A percentile compares a stretch with the other conserved stretches of the same genome.
Conservation (phyloP, 2,888 invertebrate species). For the Elegia similella region DNA sequence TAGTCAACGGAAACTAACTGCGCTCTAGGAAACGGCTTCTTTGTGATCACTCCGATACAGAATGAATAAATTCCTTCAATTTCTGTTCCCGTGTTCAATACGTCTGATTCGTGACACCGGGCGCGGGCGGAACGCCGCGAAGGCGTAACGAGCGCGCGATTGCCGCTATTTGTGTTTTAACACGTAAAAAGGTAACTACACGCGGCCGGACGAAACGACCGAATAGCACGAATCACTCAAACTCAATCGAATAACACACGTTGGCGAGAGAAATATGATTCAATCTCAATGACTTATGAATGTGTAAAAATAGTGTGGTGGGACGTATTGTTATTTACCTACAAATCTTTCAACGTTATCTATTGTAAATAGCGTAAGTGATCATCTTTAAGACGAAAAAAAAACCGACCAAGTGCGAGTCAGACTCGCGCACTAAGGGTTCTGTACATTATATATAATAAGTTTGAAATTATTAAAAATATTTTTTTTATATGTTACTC, state of each 20-base stretch:
- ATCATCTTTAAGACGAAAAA: no score
- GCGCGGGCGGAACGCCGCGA: neutral
- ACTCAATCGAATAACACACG: neutral
- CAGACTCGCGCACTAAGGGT: no score
- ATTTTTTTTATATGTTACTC: no score
- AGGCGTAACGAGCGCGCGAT: slow-evolving; percentile 9
- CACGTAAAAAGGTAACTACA: slow-evolving; percentile 4
- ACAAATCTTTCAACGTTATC: no score
- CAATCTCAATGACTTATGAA: neutral
- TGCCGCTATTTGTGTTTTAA: slow-evolving; percentile 15
- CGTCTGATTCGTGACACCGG: neutral
- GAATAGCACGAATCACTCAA: neutral
- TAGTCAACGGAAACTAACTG: neutral
- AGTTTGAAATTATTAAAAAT: no score
- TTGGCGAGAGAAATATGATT: neutral
- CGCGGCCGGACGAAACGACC: neutral
- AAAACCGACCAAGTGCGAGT: no score
- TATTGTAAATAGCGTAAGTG: no score
- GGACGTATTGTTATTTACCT: no score
- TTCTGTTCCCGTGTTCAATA: neutral
- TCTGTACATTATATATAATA: no score
- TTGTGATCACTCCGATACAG: neutral
- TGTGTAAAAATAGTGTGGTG: neutral
- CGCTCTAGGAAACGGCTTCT: neutral
- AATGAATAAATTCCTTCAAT: neutral